Base-by-base conservation (phyloP, 2,888 invertebrate genomes). In the Aphodius granarius region DNA sequence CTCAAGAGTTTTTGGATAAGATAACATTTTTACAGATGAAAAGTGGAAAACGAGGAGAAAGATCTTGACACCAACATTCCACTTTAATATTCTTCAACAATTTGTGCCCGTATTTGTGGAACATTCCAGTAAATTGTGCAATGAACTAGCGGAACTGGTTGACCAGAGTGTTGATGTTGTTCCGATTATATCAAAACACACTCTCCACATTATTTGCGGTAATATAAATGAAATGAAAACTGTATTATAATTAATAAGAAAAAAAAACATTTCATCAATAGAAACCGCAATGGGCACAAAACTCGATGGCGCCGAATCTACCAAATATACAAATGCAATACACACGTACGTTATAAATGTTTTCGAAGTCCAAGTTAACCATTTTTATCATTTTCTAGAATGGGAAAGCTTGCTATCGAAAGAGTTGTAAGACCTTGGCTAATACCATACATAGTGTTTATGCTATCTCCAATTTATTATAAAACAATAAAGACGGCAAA, bases 51-150 rank as follows among this genome's bases (percentile, higher is more conserved):
- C 85, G 0, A 87, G 92, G n/a, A 85, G 92, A 72, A 92, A 90
- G 83, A 88, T 91, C 76, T 82, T 92, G n/a, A 92, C 92, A 0
- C 91, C 92, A 0, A 90, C 92, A 0, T 92, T 92, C 81, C 92
- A 92, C 81, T 92, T 92, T 76, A 91, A 90, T 79, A 89, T 92
- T 72, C 83, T 92, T 6, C 87, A 89, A 70, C 83, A 86, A 63
- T 89, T 88, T 77, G 75, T 83, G 43, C 80, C 82, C 0, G 83
- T 87, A 13, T 85, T 90, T 15, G 83, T 86, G 63, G 88, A 89
- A 70, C 88, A 89, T 63, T 83, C 86, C 6, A 83, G 85, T 18
- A 85, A 85, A 43, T 79, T 89, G 72, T 78, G 87, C 0, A 76
- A 82, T 0, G 77, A 80, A 0, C 78, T 89, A 0, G 79, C 83